Evolutionary conservation across 2,113 vertebrate species (phyloP).

Genomic region (Nycticebus coucang): DNA sequence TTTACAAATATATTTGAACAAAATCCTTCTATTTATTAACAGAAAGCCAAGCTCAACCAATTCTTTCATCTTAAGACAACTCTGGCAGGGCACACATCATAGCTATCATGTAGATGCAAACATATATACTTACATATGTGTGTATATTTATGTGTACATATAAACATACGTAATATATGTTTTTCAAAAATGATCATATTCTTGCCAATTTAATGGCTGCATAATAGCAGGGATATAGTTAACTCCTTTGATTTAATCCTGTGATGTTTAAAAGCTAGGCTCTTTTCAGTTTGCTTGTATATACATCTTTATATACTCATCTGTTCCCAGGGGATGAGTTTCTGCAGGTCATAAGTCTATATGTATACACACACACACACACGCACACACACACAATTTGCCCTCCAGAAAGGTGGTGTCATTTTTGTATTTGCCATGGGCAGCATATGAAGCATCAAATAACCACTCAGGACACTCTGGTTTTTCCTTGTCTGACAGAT

Average conservation of each 20-base stretch:
- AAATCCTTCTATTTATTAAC: constrained; percentile 12
- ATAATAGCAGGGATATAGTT: background rate
- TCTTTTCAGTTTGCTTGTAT: background rate
- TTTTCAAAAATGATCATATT: background rate
- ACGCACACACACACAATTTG: background rate
- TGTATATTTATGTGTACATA: background rate
- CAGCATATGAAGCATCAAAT: background rate
- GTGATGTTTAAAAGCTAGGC: constrained; percentile 15
- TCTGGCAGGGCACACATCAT: background rate
- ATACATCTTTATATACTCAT: background rate
- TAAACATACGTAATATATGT: background rate
- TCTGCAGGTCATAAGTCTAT: background rate
- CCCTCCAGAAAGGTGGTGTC: background rate
- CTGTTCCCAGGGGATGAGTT: background rate
- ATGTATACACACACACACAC: background rate
- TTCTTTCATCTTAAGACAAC: constrained; percentile 18
- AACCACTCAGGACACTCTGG: background rate
- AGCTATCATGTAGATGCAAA: background rate
- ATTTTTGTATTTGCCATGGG: constrained; percentile 27
- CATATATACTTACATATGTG: background rate
- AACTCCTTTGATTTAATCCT: background rate
- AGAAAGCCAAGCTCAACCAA: constrained; percentile 31
- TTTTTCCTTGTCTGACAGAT: constrained; percentile 40
- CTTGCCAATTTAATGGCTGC: constrained; percentile 4
- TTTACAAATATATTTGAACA: background rate